Conservation (phyloP, 1,140 invertebrate genomes). For the Argopecten irradians region DNA sequence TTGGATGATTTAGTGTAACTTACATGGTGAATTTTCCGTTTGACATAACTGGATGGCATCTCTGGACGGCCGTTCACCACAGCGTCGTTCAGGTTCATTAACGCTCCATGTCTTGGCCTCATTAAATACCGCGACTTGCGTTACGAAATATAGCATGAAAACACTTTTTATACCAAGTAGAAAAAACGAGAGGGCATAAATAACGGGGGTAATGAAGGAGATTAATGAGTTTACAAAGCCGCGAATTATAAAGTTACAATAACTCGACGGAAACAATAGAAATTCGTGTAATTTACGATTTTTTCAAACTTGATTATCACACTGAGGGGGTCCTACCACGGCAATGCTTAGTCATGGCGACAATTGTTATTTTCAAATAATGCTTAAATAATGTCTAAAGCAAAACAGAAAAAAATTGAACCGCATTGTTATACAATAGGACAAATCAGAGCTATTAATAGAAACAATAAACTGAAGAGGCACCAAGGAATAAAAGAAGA, state of each 20-base stretch:
- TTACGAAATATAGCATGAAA: neutral
- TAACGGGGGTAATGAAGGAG: neutral
- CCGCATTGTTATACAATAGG: neutral
- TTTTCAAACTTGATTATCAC: neutral
- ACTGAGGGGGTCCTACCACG: neutral
- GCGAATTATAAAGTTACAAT: neutral
- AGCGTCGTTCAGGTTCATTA: neutral
- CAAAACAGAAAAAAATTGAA: neutral
- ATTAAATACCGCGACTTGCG: neutral
- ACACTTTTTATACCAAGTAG: neutral
- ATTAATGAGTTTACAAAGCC: neutral
- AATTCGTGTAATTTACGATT: constrained; percentile 12
- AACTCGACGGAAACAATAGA: neutral
- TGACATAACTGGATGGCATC: neutral
- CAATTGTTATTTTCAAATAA: neutral
- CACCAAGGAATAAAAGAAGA: neutral
- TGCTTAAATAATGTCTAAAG: neutral
- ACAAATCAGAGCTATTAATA: neutral
- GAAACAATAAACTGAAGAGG: neutral
- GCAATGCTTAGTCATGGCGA: neutral
- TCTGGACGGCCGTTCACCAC: neutral
- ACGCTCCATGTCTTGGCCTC: neutral
- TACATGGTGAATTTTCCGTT: constrained; percentile 1
- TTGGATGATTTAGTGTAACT: neutral
- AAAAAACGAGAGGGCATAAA: neutral